A percentile compares a stretch with the other conserved stretches of the same genome.
phyloP scores from a whole-genome alignment of 1,140 invertebrate species.

The Marisa cornuarietis region DNA sequence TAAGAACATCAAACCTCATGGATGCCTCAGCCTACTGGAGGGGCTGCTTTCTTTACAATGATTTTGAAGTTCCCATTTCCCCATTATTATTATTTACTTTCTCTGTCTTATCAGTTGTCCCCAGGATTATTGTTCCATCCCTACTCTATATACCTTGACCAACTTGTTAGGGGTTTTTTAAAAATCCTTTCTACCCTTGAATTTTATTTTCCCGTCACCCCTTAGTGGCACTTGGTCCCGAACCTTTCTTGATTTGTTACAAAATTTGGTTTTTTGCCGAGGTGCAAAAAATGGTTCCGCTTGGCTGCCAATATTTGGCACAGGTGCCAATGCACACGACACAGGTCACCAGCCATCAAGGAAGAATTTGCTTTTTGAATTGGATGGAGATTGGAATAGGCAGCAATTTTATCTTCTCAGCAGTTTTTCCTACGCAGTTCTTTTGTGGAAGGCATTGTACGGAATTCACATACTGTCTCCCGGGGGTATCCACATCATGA shows the following conservation, averaged over 20 bases:
- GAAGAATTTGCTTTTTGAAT: background rate
- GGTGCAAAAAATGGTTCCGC: slow-evolving; percentile 11
- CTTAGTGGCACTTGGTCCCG: background rate
- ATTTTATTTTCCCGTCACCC: background rate
- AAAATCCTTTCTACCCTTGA: background rate
- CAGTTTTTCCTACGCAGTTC: slow-evolving; percentile 12
- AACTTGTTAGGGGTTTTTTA: no score
- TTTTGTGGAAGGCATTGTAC: background rate
- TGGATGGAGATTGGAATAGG: slow-evolving; percentile 10
- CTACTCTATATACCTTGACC: no score
- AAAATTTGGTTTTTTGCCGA: slow-evolving; percentile 11
- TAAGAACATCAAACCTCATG: no score
- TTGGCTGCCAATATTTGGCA: slow-evolving; percentile 21
- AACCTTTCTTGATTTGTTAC: background rate
- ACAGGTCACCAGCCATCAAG: slow-evolving; percentile 1
- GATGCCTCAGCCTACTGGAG: no score
- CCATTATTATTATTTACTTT: no score
- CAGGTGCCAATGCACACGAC: background rate
- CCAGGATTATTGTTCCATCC: no score
- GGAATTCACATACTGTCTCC: no score
- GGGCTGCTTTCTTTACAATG: no score
- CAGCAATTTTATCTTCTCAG: slow-evolving; percentile 13
- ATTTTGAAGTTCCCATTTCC: no score
- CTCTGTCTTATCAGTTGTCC: no score
- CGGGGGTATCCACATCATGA: no score